Conservation (phyloP, 1,140 invertebrate species). For the Aethina tumida region DNA sequence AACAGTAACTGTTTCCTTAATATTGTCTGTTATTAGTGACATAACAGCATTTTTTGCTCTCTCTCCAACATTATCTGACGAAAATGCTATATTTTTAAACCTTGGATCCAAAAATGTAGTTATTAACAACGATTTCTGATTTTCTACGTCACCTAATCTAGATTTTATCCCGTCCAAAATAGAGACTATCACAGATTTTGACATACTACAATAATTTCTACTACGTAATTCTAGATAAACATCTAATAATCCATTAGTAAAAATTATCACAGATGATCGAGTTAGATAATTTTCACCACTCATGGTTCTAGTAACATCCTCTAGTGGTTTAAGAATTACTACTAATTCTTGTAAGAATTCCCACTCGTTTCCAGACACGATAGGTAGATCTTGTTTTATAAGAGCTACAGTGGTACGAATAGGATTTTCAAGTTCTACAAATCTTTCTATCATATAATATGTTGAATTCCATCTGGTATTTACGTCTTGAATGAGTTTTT, state of each 20-base stretch:
- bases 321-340: slow-evolving; percentile 15
- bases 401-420: slow-evolving; percentile 11
- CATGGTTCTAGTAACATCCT: slow-evolving; percentile 12
- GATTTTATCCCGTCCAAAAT: slow-evolving; percentile 8
- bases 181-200: slow-evolving; percentile 3
- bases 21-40: not conserved
- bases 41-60: slow-evolving; percentile 3
- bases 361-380: slow-evolving; percentile 14
- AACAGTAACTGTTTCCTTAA: too few species aligned
- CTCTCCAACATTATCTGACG: not conserved
- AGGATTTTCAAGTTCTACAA: slow-evolving; percentile 17
- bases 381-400: slow-evolving; percentile 7
- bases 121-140: slow-evolving; percentile 4
- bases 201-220: not conserved
- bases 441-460: slow-evolving; percentile 14
- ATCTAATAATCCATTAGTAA: slow-evolving; percentile 12
- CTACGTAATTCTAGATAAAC: slow-evolving; percentile 7
- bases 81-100: slow-evolving; percentile 13
- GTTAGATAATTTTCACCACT: slow-evolving; percentile 17
- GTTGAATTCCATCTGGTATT: slow-evolving; percentile 14
- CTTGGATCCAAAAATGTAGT: slow-evolving; percentile 14
- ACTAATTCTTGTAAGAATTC: slow-evolving; percentile 12
- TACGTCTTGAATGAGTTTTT: slow-evolving; percentile 11
- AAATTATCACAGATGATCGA: slow-evolving; percentile 9
- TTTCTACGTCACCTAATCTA: slow-evolving; percentile 10